phyloP scores from a whole-genome alignment of 1,140 invertebrate genomes.

The Drosophila prosaltans region DNA sequence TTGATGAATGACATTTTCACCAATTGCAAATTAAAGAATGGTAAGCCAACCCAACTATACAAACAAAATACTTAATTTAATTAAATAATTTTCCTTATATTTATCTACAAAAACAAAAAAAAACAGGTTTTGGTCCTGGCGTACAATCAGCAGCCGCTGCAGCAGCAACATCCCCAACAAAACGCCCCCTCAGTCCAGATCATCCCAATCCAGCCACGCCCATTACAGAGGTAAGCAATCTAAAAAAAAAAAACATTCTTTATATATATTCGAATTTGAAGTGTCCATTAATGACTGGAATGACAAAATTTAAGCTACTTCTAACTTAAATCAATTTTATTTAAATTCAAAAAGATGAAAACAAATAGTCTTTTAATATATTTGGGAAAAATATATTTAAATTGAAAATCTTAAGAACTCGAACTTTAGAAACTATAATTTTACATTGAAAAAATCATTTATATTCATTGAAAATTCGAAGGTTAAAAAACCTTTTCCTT shows the following conservation, averaged over 20 bases:
- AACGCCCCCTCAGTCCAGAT: constrained; percentile 85
- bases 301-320: too few species aligned
- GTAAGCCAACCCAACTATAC: constrained; percentile 81
- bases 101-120: background rate
- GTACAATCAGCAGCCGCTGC: constrained; percentile 79
- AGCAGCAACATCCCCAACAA: constrained; percentile 84
- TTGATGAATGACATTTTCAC: constrained; percentile 87
- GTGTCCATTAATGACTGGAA: background rate
- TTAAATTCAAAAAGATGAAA: too few species aligned
- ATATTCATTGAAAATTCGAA: too few species aligned
- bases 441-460: too few species aligned
- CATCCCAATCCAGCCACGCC: constrained; percentile 86
- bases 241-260: background rate
- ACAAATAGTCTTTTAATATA: too few species aligned
- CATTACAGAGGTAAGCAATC: constrained; percentile 85
- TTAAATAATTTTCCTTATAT: constrained; percentile 12
- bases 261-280: background rate
- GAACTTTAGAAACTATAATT: too few species aligned
- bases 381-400: too few species aligned
- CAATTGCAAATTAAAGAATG: constrained; percentile 87
- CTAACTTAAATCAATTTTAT: too few species aligned
- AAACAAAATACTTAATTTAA: constrained; percentile 14
- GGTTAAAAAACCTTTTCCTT: too few species aligned
- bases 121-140: constrained; percentile 84
- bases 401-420: too few species aligned